Base-by-base conservation (phyloP, 2,113 vertebrate genomes). In the Agapornis roseicollis region DNA sequence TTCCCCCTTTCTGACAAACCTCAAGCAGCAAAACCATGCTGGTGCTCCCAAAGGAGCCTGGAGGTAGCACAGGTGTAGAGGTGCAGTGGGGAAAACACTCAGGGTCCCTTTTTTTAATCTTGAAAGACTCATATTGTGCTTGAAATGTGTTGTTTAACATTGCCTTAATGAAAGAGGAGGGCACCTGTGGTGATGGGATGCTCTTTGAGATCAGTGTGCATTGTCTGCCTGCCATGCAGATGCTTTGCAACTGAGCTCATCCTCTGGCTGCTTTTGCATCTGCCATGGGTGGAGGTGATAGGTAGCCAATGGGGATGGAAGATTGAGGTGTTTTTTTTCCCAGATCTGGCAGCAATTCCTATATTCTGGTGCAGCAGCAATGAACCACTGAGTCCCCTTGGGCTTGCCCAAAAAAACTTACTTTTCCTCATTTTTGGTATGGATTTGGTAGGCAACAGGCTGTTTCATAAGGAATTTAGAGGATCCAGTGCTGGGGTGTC, bases 101-200 rank as follows among this genome's bases (percentile, higher is more conserved):
- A 2, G 8, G 13, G n/a, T n/a, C 1, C 2, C 17, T 53, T 10
- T 91, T 91, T 49, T 79, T 28, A 47, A 47, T 66, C 72, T 52
- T 17, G 0, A 7, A 70, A 69, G 44, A 14, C 33, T 52, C 2
- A 2, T 5, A 42, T 19, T 68, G 42, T n/a, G 60, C 78, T 78
- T 13, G 1, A 29, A 79, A 55, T 0, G 1, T 0, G 2, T 42
- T 55, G 42, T 13, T 73, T 49, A 23, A 41, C 3, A 1, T 2
- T 44, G 37, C 4, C 3, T 29, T 72, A 7, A 27, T 11, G 80
- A 33, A 68, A 76, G 23, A 78, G 28, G 31, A 35, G 50, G 61
- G 49, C 3, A 1, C 68, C n/a, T 8, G 44, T 1, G 3, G 56
- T 12, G 71, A 17, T 0, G 4, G 42, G 74, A 56, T 56, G 77